Percentiles rank a stretch among this genome's conserved stretches.
These are phyloP conservation scores for Psettodes erumei DNA, from an alignment of 2,113 vertebrate genomes.

Conservation along the genomic window DNA sequence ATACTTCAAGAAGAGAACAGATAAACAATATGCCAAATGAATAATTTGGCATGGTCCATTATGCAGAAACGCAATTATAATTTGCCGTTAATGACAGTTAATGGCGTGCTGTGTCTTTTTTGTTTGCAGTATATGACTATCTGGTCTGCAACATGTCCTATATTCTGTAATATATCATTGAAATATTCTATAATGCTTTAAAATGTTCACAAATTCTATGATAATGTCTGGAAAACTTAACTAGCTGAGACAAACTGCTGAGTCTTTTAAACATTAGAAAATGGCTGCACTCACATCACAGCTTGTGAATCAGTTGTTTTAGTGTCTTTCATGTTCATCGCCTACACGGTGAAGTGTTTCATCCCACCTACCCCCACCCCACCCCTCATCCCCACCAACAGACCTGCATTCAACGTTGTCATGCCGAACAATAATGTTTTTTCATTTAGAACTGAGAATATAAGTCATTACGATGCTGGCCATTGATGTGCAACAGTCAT, in stretches of 20 bases:
- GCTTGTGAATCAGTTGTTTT: conserved; percentile 22
- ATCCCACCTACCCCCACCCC: too few relatives aligned
- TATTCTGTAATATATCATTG: too few relatives aligned
- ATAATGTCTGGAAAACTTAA: background rate
- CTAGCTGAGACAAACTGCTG: background rate
- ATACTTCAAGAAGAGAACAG: background rate
- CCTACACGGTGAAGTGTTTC: background rate
- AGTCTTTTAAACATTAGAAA: conserved; percentile 20
- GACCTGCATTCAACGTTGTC: background rate
- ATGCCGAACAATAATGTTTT: conserved; percentile 1
- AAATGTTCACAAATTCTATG: background rate
- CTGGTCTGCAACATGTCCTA: background rate
- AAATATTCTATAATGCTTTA: background rate
- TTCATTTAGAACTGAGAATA: conserved; percentile 27
- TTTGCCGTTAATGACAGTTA: background rate
- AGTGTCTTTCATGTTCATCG: background rate
- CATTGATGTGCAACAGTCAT: conserved; percentile 29
- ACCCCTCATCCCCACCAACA: background rate
- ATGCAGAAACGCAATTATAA: background rate
- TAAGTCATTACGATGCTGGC: conserved; percentile 4
- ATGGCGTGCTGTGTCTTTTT: background rate
- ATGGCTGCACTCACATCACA: background rate
- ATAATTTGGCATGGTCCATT: background rate
- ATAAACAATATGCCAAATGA: background rate
- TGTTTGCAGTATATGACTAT: background rate